These are phyloP conservation scores for Gonocerus acuteangulatus DNA, from an alignment of 2,888 invertebrate genomes.

Conservation along the genomic window DNA sequence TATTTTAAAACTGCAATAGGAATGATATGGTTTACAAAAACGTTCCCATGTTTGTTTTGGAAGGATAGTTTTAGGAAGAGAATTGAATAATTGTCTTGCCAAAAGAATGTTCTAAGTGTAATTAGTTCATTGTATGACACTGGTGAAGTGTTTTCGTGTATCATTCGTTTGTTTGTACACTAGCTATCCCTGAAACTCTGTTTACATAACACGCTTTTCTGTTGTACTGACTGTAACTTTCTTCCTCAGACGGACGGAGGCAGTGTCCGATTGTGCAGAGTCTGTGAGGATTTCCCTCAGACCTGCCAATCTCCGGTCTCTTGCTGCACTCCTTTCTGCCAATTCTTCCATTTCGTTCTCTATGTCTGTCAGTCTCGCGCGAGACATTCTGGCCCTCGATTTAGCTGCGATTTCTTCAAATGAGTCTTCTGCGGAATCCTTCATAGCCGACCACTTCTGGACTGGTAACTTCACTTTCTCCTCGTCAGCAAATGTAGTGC, in stretches of 20 bases:
- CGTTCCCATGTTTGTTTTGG: no score
- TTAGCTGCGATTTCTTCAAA: conserved; percentile 49
- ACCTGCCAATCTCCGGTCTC: conserved; percentile 63
- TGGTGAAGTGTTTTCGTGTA: no score
- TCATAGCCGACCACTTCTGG: conserved; percentile 48
- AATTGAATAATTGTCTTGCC: no score
- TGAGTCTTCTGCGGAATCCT: conserved; percentile 24
- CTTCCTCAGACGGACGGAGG: conserved; percentile 28
- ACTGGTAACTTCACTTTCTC: conserved; percentile 40
- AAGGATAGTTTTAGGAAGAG: no score
- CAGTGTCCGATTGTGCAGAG: conserved; percentile 40
- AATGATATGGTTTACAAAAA: no score
- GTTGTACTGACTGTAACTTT: conserved; percentile 25
- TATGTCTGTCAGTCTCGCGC: conserved; percentile 61
- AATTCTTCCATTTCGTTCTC: conserved; percentile 69
- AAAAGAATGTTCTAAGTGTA: no score
- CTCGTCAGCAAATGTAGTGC: conserved; percentile 49
- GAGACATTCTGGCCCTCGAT: conserved; percentile 56
- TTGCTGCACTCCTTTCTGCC: conserved; percentile 57
- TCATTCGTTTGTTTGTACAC: no score
- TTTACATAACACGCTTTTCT: conserved; percentile 21
- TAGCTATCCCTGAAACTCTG: no score
- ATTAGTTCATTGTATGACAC: no score
- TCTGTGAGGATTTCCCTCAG: conserved; percentile 62
- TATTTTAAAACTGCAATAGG: no score